Percentiles rank a stretch among this genome's conserved stretches.
Evolutionary conservation across 2,113 vertebrate genomes (phyloP).

Genomic region (human): DNA sequence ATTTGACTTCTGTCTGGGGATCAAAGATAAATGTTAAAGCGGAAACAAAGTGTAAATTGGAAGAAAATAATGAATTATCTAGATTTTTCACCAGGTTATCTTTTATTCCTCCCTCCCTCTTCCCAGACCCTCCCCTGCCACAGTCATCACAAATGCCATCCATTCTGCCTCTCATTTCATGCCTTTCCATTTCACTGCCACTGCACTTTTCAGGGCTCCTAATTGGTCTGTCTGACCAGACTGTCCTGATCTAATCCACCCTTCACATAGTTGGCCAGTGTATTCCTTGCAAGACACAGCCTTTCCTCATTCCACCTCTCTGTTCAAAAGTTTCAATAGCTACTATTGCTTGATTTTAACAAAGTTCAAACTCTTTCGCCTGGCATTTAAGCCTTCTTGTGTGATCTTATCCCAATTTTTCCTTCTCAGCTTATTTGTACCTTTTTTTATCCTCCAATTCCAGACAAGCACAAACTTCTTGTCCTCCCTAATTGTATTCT

Average conservation of each 20-base stretch:
- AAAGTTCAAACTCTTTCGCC: neutral
- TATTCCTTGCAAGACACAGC: neutral
- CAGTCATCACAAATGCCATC: neutral
- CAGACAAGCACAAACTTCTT: neutral
- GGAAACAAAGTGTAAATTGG: conserved; percentile 49
- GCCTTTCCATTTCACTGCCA: neutral
- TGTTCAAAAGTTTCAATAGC: neutral
- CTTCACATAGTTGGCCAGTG: neutral
- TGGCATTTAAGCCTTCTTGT: neutral
- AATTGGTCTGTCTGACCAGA: neutral
- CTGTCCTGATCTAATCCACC: neutral
- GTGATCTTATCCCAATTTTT: neutral
- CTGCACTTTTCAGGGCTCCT: neutral
- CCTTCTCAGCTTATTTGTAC: neutral
- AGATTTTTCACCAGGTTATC: neutral
- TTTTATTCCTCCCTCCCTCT: neutral
- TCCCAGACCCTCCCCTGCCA: neutral
- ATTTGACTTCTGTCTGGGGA: conserved; percentile 49
- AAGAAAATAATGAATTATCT: conserved; percentile 54
- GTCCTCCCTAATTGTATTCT: neutral
- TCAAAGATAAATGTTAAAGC: conserved; percentile 64
- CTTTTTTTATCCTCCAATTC: neutral
- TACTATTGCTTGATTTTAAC: neutral
- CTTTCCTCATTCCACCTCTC: neutral
- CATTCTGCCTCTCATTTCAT: neutral